phyloP scores from a whole-genome alignment of 2,888 invertebrate genomes.

The Orgyia antiqua region DNA sequence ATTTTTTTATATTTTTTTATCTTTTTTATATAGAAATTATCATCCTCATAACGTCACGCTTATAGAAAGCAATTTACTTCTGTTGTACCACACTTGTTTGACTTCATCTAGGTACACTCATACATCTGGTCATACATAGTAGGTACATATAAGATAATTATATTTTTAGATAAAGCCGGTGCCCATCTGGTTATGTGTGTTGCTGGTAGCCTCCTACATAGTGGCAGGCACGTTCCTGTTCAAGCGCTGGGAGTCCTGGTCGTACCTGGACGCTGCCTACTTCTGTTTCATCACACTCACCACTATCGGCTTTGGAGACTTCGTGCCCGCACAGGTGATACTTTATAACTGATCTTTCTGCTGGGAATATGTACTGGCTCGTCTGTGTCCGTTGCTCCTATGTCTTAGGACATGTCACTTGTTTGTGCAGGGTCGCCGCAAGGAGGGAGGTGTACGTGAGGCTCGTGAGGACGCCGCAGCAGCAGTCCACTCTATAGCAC shows the following conservation, averaged over 20 bases:
- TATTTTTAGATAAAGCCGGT: conserved; percentile 80
- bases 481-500: conserved; percentile 81
- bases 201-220: conserved; percentile 92
- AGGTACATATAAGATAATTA: no score
- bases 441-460: conserved; percentile 20
- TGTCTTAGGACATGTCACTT: no score
- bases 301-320: conserved; percentile 95
- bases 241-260: conserved; percentile 91
- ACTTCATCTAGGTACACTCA: no score
- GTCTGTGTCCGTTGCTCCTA: no score
- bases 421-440: conserved; percentile 42
- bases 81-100: no score
- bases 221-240: conserved; percentile 93
- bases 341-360: no score
- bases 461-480: conserved; percentile 41
- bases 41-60: no score
- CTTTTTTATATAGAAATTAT: no score
- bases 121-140: no score
- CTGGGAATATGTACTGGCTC: no score
- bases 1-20: no score
- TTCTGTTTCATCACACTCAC: conserved; percentile 96
- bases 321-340: conserved; percentile 89
- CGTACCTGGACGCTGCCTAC: conserved; percentile 91
- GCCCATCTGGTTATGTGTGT: conserved; percentile 93
- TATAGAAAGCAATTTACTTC: no score